These are phyloP conservation scores for Nematolebias whitei DNA, from an alignment of 2,113 vertebrate genomes.

Conservation along the genomic window DNA sequence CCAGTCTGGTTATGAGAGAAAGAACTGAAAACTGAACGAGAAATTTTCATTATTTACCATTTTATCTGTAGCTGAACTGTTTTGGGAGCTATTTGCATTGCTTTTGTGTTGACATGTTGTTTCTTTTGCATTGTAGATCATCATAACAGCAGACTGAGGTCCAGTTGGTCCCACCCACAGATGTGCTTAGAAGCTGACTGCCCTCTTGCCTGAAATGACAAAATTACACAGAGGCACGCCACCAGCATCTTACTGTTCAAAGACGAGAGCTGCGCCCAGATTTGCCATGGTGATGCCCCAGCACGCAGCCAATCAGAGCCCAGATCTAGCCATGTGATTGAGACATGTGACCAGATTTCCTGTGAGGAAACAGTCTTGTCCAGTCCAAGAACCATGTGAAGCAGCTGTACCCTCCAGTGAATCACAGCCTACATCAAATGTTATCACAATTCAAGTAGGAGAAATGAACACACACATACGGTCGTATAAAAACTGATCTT, in stretches of 20 bases:
- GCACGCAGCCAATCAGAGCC: constrained; percentile 61
- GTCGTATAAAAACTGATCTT: constrained; percentile 51
- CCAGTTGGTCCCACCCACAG: constrained; percentile 47
- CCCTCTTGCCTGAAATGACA: constrained; percentile 27
- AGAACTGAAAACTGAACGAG: constrained; percentile 11
- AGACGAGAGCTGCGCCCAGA: constrained; percentile 41
- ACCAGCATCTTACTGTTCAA: constrained; percentile 47
- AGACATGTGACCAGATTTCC: constrained; percentile 72
- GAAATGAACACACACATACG: constrained; percentile 27
- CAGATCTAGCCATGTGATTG: constrained; percentile 66
- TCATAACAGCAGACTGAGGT: constrained; percentile 37
- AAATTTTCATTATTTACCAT: constrained; percentile 22
- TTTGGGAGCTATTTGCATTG: constrained; percentile 27
- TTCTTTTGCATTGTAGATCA: constrained; percentile 32
- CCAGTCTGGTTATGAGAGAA: constrained; percentile 14
- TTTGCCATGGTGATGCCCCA: constrained; percentile 50
- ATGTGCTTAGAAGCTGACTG: constrained; percentile 26
- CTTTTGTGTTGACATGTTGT: constrained; percentile 29
- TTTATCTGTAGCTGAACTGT: constrained; percentile 29
- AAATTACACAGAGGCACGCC: constrained; percentile 34
- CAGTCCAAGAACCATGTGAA: constrained; percentile 68
- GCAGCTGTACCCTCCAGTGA: constrained; percentile 72
- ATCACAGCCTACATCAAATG: constrained; percentile 66
- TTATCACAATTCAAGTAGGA: constrained; percentile 54
- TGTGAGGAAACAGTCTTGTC: constrained; percentile 68